Evolutionary conservation across 1,140 invertebrate species (phyloP), one percentile per base, ranked within the genome.

Genomic region (Drosophila paulistorum): DNA sequence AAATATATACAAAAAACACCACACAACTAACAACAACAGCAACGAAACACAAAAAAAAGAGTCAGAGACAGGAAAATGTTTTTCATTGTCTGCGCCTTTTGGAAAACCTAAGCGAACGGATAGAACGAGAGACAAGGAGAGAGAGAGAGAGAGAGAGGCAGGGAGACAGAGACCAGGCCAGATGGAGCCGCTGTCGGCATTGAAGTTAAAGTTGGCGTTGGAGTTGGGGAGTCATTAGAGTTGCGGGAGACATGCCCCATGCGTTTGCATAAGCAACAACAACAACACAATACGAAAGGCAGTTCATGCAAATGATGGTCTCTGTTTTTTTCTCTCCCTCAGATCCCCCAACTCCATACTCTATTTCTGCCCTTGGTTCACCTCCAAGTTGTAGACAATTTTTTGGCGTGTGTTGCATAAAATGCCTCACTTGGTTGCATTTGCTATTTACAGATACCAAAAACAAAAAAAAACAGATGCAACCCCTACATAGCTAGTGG

Each of bases 181-280:
- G 70, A 66, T 66, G 74, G 60, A 62, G 70, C 61, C 55, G 51
- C 30, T 23, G 37, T 42, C 54, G 58, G 39, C 60, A 68, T 65
- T 68, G 65, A 54, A 57, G 68, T 59, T 65, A 11, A 11, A 9
- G 35, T 39, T 39, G 37, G 11, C 10, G 37, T 39, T 39, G 37
- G 37, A 39, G 37, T 39, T 11, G 37, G 72, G 75, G 63, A 87
- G 75, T 86, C 83, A 79, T 81, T 77, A 77, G 79, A 86, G 82
- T 86, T 87, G 83, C 83, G 83, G 83, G 83, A 86, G 83, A 86
- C 83, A 86, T 86, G 83, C 83, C 83, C 83, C 83, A 86, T 86
- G 83, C 83, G 83, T 86, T 83, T 82, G 83, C 83, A 86, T 81
- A 76, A 75, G 37, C 51, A 81, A 57, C 61, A 65, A 66, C 59